A percentile compares a stretch with the other conserved stretches of the same genome.
Conservation (phyloP, 2,888 invertebrate genomes). For the Tuta absoluta region DNA sequence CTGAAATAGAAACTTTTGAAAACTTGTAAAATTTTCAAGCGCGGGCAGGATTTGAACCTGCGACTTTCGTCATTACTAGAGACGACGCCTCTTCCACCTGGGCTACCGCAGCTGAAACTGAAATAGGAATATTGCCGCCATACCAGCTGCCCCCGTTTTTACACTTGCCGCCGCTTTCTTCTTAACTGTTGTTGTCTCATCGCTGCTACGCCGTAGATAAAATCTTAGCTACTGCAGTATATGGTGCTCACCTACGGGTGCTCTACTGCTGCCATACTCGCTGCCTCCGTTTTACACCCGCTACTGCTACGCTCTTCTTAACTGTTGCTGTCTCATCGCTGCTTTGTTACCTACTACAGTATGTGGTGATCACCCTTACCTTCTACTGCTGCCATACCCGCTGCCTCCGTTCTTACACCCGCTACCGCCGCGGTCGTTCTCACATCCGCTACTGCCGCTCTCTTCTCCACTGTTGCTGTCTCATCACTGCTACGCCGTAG, state of each 20-base stretch:
- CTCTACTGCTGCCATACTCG: too few species aligned
- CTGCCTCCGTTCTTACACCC: conserved; percentile 17
- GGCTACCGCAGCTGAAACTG: too few species aligned
- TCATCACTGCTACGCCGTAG: too few species aligned
- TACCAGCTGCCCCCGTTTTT: conserved; percentile 6
- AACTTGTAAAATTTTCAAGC: too few species aligned
- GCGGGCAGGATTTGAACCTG: too few species aligned
- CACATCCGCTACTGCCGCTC: conserved; percentile 10
- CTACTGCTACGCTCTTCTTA: neutral
- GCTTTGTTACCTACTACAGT: neutral
- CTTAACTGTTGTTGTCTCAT: neutral
- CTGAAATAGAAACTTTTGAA: too few species aligned
- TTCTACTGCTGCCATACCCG: conserved; percentile 14
- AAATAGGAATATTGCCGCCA: too few species aligned
- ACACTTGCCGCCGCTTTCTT: conserved; percentile 14
- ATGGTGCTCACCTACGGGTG: too few species aligned
- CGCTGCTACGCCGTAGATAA: neutral
- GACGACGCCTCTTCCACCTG: too few species aligned
- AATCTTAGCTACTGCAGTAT: neutral
- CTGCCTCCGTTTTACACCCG: neutral
- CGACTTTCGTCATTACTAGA: too few species aligned
- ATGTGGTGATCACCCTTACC: neutral
- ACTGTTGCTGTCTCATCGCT: neutral
- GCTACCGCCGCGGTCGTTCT: neutral
- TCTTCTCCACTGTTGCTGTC: too few species aligned